Percentiles rank a stretch among this genome's conserved stretches.
Evolutionary conservation across 1,140 invertebrate species (phyloP).

Genomic region (Drosophila aff.): DNA sequence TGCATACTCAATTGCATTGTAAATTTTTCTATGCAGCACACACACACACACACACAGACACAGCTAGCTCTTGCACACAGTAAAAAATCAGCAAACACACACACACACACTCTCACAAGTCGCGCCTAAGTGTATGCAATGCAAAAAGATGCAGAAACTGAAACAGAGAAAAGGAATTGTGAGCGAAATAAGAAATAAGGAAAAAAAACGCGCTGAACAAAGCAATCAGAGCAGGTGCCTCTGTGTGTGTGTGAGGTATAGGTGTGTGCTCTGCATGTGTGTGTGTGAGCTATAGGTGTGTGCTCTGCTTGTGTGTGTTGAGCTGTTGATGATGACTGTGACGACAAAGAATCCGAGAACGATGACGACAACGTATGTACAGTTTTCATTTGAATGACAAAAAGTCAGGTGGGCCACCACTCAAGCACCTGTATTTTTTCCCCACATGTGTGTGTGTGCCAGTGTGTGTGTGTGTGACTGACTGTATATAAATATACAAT

Average conservation of each 20-base stretch:
- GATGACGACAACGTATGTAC: conserved; percentile 76
- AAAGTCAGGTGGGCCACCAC: conserved; percentile 82
- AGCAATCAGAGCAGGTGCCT: conserved; percentile 77
- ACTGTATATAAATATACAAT: conserved; percentile 81
- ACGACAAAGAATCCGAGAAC: conserved; percentile 51
- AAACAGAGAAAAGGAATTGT: conserved; percentile 72
- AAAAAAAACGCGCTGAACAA: conserved; percentile 73
- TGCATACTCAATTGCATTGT: conserved; percentile 84
- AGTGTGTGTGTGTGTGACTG: conserved; percentile 48
- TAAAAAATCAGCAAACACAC: conserved; percentile 13
- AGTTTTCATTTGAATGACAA: conserved; percentile 85
- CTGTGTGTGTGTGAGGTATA: conserved; percentile 8
- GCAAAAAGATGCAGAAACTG: conserved; percentile 69
- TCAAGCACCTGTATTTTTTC: conserved; percentile 59
- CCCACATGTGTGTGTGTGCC: conserved; percentile 27
- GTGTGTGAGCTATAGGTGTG: conserved; percentile 6
- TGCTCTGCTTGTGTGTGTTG: conserved; percentile 20
- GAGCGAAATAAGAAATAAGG: conserved; percentile 52
- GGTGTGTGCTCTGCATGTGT: conserved; percentile 9
- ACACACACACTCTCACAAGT: conserved; percentile 28
- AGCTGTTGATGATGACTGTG: conserved; percentile 62
- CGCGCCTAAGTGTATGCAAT: conserved; percentile 80
- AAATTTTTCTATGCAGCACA: conserved; percentile 77
- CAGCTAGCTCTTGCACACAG: conserved; percentile 8
- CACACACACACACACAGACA: conserved; percentile 12